phyloP scores from a whole-genome alignment of 2,888 invertebrate genomes.

The Caenorhabditis plicata region DNA sequence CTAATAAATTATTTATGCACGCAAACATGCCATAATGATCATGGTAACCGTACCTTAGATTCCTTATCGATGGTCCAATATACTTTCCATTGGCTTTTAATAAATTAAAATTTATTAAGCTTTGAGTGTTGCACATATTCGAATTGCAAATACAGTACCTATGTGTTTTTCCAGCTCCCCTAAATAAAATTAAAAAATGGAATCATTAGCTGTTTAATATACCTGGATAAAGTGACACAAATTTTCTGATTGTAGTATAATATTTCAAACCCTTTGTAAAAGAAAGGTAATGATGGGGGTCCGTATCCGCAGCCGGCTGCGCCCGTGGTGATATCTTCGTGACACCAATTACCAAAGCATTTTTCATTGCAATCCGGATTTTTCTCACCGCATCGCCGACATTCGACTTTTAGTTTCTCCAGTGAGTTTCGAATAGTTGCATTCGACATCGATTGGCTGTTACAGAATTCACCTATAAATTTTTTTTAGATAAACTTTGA shows the following conservation, averaged over 20 bases:
- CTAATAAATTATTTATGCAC: too few relatives aligned
- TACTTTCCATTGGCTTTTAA: neutral
- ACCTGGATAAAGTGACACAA: slow-evolving; percentile 60
- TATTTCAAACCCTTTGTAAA: slow-evolving; percentile 56
- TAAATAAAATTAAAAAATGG: slow-evolving; percentile 20
- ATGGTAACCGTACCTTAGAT: too few relatives aligned
- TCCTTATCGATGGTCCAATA: neutral
- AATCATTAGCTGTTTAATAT: slow-evolving; percentile 2
- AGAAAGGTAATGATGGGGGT: slow-evolving; percentile 62
- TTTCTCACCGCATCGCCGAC: slow-evolving; percentile 56
- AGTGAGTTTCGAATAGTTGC: slow-evolving; percentile 11
- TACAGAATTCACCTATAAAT: slow-evolving; percentile 59
- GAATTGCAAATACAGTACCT: slow-evolving; percentile 59
- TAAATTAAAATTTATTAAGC: too few relatives aligned
- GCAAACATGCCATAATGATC: too few relatives aligned
- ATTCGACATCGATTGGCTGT: slow-evolving; percentile 55
- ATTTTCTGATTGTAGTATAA: slow-evolving; percentile 52
- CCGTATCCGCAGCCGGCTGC: slow-evolving; percentile 62
- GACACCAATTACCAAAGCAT: slow-evolving; percentile 59
- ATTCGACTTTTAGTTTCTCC: slow-evolving; percentile 57
- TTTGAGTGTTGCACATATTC: slow-evolving; percentile 42
- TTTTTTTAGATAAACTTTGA: too few relatives aligned
- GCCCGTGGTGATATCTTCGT: slow-evolving; percentile 58
- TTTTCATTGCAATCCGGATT: slow-evolving; percentile 61
- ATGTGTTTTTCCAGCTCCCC: slow-evolving; percentile 48